phyloP scores from a whole-genome alignment of 2,888 invertebrate species.

The Congeria kusceri region DNA sequence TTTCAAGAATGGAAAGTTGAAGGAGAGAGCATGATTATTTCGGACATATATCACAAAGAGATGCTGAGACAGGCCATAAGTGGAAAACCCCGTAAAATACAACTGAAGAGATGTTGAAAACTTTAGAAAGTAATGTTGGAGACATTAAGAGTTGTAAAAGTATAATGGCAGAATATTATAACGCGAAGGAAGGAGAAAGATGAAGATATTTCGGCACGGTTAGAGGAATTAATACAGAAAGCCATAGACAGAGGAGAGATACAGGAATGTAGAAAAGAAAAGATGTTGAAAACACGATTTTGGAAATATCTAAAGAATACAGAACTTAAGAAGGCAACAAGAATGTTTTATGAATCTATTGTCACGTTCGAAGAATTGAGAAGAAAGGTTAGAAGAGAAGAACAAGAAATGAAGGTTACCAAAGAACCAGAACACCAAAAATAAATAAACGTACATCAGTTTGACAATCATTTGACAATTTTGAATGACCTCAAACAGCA shows the following conservation, averaged over 20 bases:
- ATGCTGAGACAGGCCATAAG: too few relatives aligned
- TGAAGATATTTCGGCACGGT: slow-evolving; percentile 5
- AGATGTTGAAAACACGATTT: background rate
- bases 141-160: too few relatives aligned
- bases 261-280: background rate
- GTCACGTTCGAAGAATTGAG: slow-evolving; percentile 8
- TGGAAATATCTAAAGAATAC: background rate
- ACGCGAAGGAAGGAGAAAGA: background rate
- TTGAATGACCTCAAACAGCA: background rate
- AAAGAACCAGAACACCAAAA: background rate
- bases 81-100: too few relatives aligned
- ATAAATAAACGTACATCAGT: background rate
- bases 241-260: background rate
- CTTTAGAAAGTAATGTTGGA: slow-evolving; percentile 1
- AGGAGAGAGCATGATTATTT: too few relatives aligned
- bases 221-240: slow-evolving; percentile 2
- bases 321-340: slow-evolving; percentile 9
- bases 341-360: background rate
- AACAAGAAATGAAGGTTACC: background rate
- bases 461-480: background rate
- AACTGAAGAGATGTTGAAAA: too few relatives aligned
- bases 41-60: too few relatives aligned
- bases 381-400: slow-evolving; percentile 16
- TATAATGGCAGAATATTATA: too few relatives aligned
- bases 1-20: too few relatives aligned